Percentiles rank a stretch among this genome's conserved stretches.
Evolutionary conservation across 2,888 invertebrate species (phyloP).

Genomic region (Hydrotaea cyrtoneurina): DNA sequence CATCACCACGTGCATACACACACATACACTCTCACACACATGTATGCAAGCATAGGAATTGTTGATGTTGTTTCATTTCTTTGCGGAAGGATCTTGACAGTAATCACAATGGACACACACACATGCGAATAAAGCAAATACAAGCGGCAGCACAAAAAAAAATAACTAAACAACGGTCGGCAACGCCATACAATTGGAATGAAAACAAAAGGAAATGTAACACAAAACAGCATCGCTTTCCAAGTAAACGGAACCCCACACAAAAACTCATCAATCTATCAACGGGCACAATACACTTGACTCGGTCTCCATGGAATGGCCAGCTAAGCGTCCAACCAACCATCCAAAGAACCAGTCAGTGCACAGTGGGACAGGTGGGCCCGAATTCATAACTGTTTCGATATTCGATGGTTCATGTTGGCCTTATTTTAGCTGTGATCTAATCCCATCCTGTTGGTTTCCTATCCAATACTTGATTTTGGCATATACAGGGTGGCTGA

Average conservation of each 20-base stretch:
- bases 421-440: too few species aligned
- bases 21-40: too few species aligned
- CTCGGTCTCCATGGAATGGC: background rate
- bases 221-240: background rate
- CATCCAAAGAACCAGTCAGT: background rate
- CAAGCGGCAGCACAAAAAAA: too few species aligned
- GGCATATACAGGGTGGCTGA: too few species aligned
- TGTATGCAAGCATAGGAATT: too few species aligned
- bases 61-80: background rate
- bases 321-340: background rate
- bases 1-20: too few species aligned
- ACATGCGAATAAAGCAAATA: background rate
- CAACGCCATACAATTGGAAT: background rate
- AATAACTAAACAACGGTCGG: background rate
- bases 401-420: too few species aligned
- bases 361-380: background rate
- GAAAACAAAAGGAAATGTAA: background rate
- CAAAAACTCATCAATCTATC: conserved; percentile 1
- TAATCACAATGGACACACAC: background rate
- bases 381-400: background rate
- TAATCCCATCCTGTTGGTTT: too few species aligned
- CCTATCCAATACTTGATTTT: too few species aligned
- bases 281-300: background rate
- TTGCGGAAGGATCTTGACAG: conserved; percentile 1
- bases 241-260: background rate